Evolutionary conservation across 2,888 invertebrate genomes (phyloP).

Genomic region (Ophion ellenae): DNA sequence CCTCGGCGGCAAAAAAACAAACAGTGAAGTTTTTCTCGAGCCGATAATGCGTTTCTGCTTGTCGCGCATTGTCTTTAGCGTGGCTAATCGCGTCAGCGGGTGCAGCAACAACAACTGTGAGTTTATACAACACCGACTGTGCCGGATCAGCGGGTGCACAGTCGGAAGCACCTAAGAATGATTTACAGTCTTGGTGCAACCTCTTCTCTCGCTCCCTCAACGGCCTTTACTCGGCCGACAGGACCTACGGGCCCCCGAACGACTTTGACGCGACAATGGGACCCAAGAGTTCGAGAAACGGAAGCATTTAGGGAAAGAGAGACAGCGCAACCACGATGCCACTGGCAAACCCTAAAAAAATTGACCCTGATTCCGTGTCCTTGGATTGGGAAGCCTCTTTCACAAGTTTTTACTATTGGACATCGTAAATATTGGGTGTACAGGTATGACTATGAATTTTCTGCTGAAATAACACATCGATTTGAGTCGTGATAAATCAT

Average conservation of each 20-base stretch:
- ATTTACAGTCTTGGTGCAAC: conserved; percentile 61
- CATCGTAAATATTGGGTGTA: not conserved
- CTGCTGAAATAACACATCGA: too few relatives aligned
- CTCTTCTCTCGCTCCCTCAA: conserved; percentile 15
- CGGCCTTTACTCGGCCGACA: conserved; percentile 30
- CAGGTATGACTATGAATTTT: too few relatives aligned
- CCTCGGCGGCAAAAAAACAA: conserved; percentile 12
- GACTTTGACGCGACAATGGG: conserved; percentile 50
- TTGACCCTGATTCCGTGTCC: conserved; percentile 29
- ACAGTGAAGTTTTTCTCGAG: conserved; percentile 18
- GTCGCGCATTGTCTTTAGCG: conserved; percentile 67
- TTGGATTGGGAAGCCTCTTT: not conserved
- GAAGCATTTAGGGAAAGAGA: conserved; percentile 62
- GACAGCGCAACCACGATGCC: conserved; percentile 26
- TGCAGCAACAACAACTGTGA: conserved; percentile 56
- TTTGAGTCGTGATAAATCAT: too few relatives aligned
- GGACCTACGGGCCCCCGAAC: conserved; percentile 23
- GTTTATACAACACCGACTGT: conserved; percentile 63
- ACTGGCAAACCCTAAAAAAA: conserved; percentile 53
- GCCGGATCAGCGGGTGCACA: conserved; percentile 53
- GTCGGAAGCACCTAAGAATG: conserved; percentile 56
- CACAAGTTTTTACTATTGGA: conserved; percentile 13
- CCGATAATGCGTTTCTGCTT: conserved; percentile 64
- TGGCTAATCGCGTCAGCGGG: conserved; percentile 64
- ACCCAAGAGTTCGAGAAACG: conserved; percentile 58